phyloP scores from a whole-genome alignment of 2,888 invertebrate genomes.

The Polia nebulosa region DNA sequence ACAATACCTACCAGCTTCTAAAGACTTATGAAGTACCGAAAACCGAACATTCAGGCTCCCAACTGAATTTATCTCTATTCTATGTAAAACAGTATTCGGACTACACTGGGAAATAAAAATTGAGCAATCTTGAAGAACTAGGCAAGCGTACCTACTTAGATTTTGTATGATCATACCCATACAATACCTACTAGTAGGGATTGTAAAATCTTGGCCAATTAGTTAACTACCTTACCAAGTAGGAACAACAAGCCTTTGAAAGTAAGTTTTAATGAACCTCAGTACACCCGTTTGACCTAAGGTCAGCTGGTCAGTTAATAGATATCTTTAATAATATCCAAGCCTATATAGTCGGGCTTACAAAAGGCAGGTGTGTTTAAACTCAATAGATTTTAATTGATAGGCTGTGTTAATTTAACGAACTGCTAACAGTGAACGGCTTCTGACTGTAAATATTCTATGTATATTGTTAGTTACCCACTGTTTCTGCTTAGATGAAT shows the following conservation, averaged over 20 bases:
- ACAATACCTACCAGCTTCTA: constrained; percentile 2
- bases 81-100: constrained; percentile 48
- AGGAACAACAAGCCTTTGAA: constrained; percentile 33
- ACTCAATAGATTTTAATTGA: constrained; percentile 52
- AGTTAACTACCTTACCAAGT: constrained; percentile 23
- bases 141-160: constrained; percentile 9
- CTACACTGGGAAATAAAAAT: constrained; percentile 35
- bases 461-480: constrained; percentile 21
- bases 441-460: constrained; percentile 47
- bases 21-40: constrained; percentile 34
- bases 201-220: constrained; percentile 30
- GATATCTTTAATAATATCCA: constrained; percentile 55
- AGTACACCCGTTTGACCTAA: constrained; percentile 45
- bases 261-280: constrained; percentile 54
- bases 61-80: constrained; percentile 41
- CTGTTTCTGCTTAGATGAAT: constrained; percentile 29
- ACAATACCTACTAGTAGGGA: neutral
- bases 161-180: constrained; percentile 13
- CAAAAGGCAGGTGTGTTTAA: constrained; percentile 53
- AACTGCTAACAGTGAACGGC: constrained; percentile 40
- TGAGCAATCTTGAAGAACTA: constrained; percentile 37
- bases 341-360: constrained; percentile 30
- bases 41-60: constrained; percentile 38
- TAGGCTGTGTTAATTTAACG: constrained; percentile 38
- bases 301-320: constrained; percentile 47